Evolutionary conservation across 2,888 invertebrate species (phyloP).

Genomic region (Andrena bicolor): DNA sequence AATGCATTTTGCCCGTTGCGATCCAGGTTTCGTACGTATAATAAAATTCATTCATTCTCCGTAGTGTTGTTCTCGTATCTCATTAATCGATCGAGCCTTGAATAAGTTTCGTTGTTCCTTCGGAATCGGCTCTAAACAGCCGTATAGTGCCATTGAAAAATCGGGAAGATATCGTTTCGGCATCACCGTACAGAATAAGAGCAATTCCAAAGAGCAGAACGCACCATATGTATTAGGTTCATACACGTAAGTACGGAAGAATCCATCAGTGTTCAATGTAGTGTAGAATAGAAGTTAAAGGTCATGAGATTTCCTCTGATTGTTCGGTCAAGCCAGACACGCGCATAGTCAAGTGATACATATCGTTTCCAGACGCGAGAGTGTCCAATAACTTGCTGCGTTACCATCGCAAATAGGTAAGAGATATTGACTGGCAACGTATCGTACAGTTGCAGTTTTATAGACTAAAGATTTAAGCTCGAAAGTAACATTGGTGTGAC

Average conservation of each 20-base stretch:
- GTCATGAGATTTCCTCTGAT: constrained; percentile 83
- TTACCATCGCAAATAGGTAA: constrained; percentile 2
- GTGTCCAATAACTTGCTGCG: background rate
- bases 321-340: constrained; percentile 66
- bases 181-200: constrained; percentile 20
- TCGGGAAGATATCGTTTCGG: background rate
- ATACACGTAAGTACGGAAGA: constrained; percentile 37
- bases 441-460: constrained; percentile 7
- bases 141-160: constrained; percentile 41
- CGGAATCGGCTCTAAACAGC: constrained; percentile 4
- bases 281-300: constrained; percentile 70
- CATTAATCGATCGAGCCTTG: constrained; percentile 17
- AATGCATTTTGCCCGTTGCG: constrained; percentile 14
- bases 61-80: constrained; percentile 39
- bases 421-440: background rate
- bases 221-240: constrained; percentile 12
- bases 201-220: background rate
- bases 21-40: constrained; percentile 16
- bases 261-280: constrained; percentile 34
- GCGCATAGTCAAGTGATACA: constrained; percentile 5
- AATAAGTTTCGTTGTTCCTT: constrained; percentile 2
- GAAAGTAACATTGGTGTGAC: background rate
- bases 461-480: background rate
- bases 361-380: background rate
- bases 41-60: constrained; percentile 28